phyloP scores from a whole-genome alignment of 1,140 invertebrate genomes.

The Neotoxoptera formosana region DNA sequence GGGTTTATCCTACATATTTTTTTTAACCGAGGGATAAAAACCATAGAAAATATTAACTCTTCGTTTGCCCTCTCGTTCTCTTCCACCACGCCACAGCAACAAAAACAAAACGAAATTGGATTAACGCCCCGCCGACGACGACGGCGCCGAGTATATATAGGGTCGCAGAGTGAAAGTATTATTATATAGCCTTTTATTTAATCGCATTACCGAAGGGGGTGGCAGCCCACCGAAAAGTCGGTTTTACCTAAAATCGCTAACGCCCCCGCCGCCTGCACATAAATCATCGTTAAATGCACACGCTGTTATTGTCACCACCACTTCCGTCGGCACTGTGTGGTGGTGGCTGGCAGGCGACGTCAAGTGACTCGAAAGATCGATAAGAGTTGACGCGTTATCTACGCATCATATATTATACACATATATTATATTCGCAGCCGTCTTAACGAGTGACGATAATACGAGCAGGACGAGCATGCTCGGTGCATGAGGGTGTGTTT shows the following conservation, averaged over 20 bases:
- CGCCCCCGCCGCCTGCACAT: constrained; percentile 32
- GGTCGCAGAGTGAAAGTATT: constrained; percentile 42
- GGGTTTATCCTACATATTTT: background rate
- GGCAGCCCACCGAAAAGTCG: background rate
- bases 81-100: background rate
- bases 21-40: background rate
- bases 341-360: background rate
- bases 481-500: background rate
- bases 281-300: constrained; percentile 44
- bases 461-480: background rate
- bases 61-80: background rate
- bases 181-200: constrained; percentile 46
- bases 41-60: background rate
- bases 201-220: constrained; percentile 47
- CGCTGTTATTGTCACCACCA: background rate
- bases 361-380: constrained; percentile 17
- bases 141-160: background rate
- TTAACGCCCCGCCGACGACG: constrained; percentile 43
- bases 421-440: background rate
- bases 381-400: background rate
- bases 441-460: background rate
- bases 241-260: constrained; percentile 41
- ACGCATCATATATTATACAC: background rate
- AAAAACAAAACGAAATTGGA: constrained; percentile 42
- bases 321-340: background rate